A percentile compares a stretch with the other conserved stretches of the same genome.
phyloP scores from a whole-genome alignment of 2,888 invertebrate species.

The Epistrophe eligans region DNA sequence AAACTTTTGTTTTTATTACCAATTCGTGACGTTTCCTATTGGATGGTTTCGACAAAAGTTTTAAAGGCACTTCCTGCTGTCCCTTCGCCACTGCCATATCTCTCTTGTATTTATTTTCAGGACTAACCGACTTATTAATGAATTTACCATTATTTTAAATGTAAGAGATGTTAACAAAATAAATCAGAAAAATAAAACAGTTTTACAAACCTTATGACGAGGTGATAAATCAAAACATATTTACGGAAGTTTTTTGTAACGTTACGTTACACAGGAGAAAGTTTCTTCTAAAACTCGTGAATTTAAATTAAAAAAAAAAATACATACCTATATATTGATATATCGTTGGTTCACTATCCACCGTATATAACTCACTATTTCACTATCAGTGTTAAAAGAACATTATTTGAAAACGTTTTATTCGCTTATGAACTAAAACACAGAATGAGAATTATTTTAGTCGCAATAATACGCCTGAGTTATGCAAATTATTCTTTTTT shows the following conservation, averaged over 20 bases:
- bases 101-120: background rate
- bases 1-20: slow-evolving; percentile 59
- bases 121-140: background rate
- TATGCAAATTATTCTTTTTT: background rate
- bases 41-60: slow-evolving; percentile 12
- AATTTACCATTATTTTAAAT: slow-evolving; percentile 52
- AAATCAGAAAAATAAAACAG: slow-evolving; percentile 15
- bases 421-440: background rate
- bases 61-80: background rate
- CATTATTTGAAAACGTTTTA: slow-evolving; percentile 1
- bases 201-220: slow-evolving; percentile 27
- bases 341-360: background rate
- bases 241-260: background rate
- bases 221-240: slow-evolving; percentile 37
- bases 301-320: background rate
- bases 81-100: background rate
- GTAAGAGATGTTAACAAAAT: slow-evolving; percentile 25
- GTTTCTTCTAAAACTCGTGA: slow-evolving; percentile 5
- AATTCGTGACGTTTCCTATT: slow-evolving; percentile 59
- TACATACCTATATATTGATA: no score
- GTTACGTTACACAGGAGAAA: background rate
- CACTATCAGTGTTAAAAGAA: slow-evolving; percentile 5
- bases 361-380: background rate
- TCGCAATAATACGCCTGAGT: background rate
- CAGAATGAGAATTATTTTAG: background rate